Evolutionary conservation across 2,888 invertebrate species (phyloP).

Genomic region (Tetranychus truncatus): DNA sequence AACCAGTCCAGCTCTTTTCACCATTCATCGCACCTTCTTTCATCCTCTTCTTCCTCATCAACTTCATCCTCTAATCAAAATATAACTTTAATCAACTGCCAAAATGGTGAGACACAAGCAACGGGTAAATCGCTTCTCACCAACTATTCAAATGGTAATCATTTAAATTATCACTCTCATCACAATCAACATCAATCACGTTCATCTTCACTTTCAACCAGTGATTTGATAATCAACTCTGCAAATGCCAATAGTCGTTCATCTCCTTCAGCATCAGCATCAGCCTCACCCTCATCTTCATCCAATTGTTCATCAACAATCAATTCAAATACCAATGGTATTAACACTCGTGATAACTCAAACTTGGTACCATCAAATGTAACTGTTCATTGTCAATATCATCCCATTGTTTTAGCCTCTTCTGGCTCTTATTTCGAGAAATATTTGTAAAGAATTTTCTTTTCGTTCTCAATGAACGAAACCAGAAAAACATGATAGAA

Average conservation of each 20-base stretch:
- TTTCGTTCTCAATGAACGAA: too few species aligned
- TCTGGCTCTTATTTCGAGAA: neutral
- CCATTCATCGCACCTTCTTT: neutral
- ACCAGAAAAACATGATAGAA: too few species aligned
- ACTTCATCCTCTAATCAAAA: neutral
- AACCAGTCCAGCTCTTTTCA: neutral
- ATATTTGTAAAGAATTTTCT: neutral
- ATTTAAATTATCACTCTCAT: neutral
- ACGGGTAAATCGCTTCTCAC: too few species aligned
- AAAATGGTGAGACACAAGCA: too few species aligned
- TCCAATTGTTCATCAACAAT: neutral
- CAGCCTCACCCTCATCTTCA: too few species aligned
- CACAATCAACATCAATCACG: neutral
- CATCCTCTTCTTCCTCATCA: neutral
- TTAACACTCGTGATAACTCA: neutral
- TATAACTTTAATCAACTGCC: neutral
- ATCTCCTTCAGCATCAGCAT: neutral
- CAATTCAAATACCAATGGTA: neutral
- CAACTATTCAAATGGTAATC: too few species aligned
- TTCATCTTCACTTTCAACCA: neutral
- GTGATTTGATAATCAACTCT: neutral
- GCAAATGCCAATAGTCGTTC: neutral
- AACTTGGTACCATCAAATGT: neutral
- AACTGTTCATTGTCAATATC: constrained; percentile 1
- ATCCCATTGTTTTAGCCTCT: neutral